Conservation (phyloP, 2,888 invertebrate species). For the Eustalomyia histrio region DNA sequence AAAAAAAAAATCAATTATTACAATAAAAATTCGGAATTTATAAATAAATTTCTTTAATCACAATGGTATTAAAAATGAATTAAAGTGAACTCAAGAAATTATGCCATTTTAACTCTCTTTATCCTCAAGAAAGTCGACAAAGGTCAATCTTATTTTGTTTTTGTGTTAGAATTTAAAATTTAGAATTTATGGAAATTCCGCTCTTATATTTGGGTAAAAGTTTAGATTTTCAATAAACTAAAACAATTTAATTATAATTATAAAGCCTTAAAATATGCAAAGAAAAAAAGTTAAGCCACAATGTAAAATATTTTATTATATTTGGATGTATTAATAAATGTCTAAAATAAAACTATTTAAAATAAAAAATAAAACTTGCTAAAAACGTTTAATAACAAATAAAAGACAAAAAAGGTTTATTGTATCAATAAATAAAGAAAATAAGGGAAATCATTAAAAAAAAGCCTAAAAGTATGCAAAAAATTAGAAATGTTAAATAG, state of each 20-base stretch:
- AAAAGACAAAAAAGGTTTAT: constrained; percentile 47
- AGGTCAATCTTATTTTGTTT: too few species aligned
- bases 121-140: too few species aligned
- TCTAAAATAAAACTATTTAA: constrained; percentile 59
- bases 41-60: too few species aligned
- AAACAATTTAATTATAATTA: constrained; percentile 14
- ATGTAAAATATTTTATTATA: constrained; percentile 22
- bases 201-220: too few species aligned
- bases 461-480: constrained; percentile 47
- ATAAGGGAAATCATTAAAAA: background rate
- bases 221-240: background rate
- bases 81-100: too few species aligned
- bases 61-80: too few species aligned
- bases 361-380: constrained; percentile 26
- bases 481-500: constrained; percentile 53
- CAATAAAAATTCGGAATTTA: too few species aligned
- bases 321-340: constrained; percentile 54
- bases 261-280: constrained; percentile 60
- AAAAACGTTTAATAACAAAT: constrained; percentile 24
- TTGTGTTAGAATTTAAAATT: too few species aligned
- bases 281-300: constrained; percentile 60
- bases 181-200: too few species aligned
- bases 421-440: constrained; percentile 62
- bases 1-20: too few species aligned
- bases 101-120: too few species aligned